A percentile compares a stretch with the other conserved stretches of the same genome.
Evolutionary conservation across 2,888 invertebrate species (phyloP).

Genomic region (Mythimna lalbum): DNA sequence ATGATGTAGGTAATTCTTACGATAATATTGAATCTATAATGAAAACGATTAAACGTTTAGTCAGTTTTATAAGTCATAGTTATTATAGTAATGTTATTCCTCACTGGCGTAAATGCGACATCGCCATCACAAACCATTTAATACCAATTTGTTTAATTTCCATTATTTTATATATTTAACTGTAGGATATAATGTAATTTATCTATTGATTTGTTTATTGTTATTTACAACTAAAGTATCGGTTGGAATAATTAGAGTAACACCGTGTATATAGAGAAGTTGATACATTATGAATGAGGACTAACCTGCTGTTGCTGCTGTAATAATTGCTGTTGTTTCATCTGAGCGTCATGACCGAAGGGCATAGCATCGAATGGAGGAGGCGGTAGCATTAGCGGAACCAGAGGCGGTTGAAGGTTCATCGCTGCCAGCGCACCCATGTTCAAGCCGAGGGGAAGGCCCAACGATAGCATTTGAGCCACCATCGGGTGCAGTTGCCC

Average conservation of each 20-base stretch:
- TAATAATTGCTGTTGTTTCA: constrained; percentile 94
- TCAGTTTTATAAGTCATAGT: constrained; percentile 40
- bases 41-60: constrained; percentile 30
- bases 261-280: background rate
- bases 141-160: constrained; percentile 39
- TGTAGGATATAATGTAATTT: constrained; percentile 12
- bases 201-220: constrained; percentile 14
- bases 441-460: constrained; percentile 94
- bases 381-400: constrained; percentile 97
- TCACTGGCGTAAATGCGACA: constrained; percentile 37
- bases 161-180: constrained; percentile 42
- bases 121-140: constrained; percentile 36
- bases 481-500: constrained; percentile 98
- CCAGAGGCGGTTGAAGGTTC: constrained; percentile 98
- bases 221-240: constrained; percentile 20
- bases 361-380: constrained; percentile 94
- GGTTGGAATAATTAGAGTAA: constrained; percentile 5
- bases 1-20: constrained; percentile 32
- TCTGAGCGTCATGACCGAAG: constrained; percentile 90
- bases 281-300: constrained; percentile 45
- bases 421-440: constrained; percentile 96
- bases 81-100: constrained; percentile 42
- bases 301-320: constrained; percentile 93
- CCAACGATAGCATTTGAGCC: constrained; percentile 96
- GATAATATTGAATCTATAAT: constrained; percentile 28